These are phyloP conservation scores for Drosophila albomicans DNA, from an alignment of 1,140 invertebrate genomes.

Conservation along the genomic window DNA sequence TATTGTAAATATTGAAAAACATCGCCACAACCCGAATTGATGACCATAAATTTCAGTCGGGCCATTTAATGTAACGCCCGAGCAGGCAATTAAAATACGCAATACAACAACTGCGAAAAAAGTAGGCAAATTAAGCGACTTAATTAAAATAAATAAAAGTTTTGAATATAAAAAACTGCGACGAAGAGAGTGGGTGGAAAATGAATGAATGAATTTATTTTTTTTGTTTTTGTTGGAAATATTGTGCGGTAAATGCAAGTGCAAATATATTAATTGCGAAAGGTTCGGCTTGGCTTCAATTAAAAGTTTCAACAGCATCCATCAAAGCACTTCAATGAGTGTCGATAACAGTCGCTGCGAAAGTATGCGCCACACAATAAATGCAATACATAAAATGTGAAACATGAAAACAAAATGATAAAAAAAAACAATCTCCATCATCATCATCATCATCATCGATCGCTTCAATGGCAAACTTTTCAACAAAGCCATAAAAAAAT, in stretches of 20 bases:
- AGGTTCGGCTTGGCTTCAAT: conserved; percentile 64
- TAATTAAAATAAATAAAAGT: conserved; percentile 63
- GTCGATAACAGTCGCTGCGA: conserved; percentile 76
- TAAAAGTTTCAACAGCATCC: conserved; percentile 77
- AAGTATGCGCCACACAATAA: conserved; percentile 72
- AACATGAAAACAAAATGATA: conserved; percentile 50
- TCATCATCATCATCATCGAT: conserved; percentile 52
- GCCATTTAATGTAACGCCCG: conserved; percentile 37
- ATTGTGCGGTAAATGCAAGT: conserved; percentile 47
- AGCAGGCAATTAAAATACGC: conserved; percentile 39
- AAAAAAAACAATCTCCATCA: conserved; percentile 42
- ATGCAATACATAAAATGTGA: conserved; percentile 49
- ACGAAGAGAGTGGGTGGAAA: background rate
- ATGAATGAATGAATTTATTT: conserved; percentile 4
- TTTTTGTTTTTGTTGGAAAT: conserved; percentile 15
- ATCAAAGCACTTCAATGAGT: conserved; percentile 61
- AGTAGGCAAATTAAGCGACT: conserved; percentile 51
- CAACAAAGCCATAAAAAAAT: conserved; percentile 66
- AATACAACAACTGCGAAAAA: conserved; percentile 19
- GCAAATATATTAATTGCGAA: conserved; percentile 74
- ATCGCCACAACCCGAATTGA: conserved; percentile 28
- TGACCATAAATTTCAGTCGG: conserved; percentile 42
- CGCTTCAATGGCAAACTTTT: conserved; percentile 59
- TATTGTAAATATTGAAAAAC: conserved; percentile 29
- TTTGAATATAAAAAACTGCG: conserved; percentile 13